phyloP scores from a whole-genome alignment of 1,140 invertebrate species.

The Oscheius sp. region DNA sequence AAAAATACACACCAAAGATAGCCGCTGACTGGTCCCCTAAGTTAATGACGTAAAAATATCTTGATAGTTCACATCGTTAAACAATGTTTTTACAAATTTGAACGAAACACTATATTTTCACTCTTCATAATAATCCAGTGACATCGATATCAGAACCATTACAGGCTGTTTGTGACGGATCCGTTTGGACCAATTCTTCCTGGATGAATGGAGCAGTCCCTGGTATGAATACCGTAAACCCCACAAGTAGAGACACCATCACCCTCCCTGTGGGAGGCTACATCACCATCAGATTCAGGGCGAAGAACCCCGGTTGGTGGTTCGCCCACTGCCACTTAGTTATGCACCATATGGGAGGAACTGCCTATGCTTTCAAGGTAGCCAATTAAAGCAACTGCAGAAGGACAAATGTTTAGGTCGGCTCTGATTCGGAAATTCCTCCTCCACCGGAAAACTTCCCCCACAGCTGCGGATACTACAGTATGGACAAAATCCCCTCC shows the following conservation, averaged over 20 bases:
- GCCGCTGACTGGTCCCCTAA: too few species aligned
- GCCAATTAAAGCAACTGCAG: background rate
- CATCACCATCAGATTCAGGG: slow-evolving; percentile 31
- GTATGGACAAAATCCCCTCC: slow-evolving; percentile 16
- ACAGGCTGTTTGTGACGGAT: slow-evolving; percentile 12
- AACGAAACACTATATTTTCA: background rate
- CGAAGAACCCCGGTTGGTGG: slow-evolving; percentile 49
- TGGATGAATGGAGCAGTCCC: slow-evolving; percentile 20
- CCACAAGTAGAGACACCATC: slow-evolving; percentile 25
- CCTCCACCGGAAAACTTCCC: slow-evolving; percentile 29
- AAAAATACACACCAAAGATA: too few species aligned
- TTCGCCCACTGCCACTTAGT: slow-evolving; percentile 51
- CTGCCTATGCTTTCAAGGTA: slow-evolving; percentile 26
- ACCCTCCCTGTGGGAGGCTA: slow-evolving; percentile 32
- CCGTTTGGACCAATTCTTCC: slow-evolving; percentile 4
- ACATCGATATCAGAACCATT: too few species aligned
- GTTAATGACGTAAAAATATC: too few species aligned
- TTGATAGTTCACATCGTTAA: too few species aligned
- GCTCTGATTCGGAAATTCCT: slow-evolving; percentile 17
- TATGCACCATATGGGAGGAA: slow-evolving; percentile 43
- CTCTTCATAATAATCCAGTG: background rate
- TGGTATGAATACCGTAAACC: slow-evolving; percentile 30
- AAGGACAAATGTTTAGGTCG: background rate
- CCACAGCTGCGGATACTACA: slow-evolving; percentile 15
- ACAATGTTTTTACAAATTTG: too few species aligned